These are phyloP conservation scores for Agrilus planipennis DNA, from an alignment of 1,140 invertebrate genomes.

Conservation along the genomic window DNA sequence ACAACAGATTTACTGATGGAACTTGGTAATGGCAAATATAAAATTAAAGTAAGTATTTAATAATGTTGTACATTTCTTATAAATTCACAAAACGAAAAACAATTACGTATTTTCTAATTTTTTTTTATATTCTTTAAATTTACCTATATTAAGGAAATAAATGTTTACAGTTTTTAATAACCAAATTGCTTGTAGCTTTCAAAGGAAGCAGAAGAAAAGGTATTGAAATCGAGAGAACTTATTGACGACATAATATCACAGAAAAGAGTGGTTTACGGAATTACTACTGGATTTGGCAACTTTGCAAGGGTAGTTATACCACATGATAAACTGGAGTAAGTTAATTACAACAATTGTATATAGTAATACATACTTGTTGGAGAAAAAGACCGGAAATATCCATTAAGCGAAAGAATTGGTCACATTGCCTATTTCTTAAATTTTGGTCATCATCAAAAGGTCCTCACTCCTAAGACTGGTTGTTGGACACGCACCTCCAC, in stretches of 20 bases:
- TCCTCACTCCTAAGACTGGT: no score
- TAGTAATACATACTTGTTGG: background rate
- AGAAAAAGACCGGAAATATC: no score
- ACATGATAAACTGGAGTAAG: constrained; percentile 48
- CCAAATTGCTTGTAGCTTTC: constrained; percentile 34
- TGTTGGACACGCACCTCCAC: no score
- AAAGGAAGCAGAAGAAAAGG: constrained; percentile 41
- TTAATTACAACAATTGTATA: constrained; percentile 1
- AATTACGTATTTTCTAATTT: no score
- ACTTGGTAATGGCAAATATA: constrained; percentile 45
- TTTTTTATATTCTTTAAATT: no score
- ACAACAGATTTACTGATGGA: constrained; percentile 45
- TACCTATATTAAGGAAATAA: no score
- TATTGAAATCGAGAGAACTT: constrained; percentile 41
- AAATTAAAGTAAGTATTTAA: constrained; percentile 39
- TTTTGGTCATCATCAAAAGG: no score
- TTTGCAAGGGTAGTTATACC: constrained; percentile 52
- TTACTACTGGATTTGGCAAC: constrained; percentile 69
- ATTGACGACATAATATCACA: constrained; percentile 50
- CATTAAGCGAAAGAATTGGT: no score
- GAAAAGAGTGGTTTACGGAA: constrained; percentile 57
- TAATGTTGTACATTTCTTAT: constrained; percentile 1
- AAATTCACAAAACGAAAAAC: background rate
- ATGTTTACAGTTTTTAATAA: no score
- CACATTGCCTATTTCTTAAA: no score